Percentiles rank a stretch among this genome's conserved stretches.
phyloP scores from a whole-genome alignment of 2,888 invertebrate species.

The Acronicta aceris region DNA sequence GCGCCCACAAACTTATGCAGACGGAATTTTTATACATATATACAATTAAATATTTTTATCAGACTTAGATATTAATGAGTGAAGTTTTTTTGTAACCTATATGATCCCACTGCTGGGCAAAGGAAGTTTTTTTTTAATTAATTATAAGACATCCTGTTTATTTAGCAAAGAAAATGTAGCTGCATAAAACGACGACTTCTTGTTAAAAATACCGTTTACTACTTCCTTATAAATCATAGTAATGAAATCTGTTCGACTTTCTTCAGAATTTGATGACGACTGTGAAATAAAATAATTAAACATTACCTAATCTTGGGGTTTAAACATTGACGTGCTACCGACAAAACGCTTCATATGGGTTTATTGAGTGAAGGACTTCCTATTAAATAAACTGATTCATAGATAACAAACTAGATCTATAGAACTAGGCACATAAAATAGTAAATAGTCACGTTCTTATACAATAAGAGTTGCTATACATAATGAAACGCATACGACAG shows the following conservation, averaged over 20 bases:
- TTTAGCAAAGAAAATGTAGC: too few species aligned
- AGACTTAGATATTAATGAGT: too few species aligned
- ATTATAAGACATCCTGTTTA: too few species aligned
- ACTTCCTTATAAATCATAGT: neutral
- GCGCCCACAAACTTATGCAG: too few species aligned
- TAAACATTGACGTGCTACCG: constrained; percentile 1
- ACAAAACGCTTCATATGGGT: constrained; percentile 12
- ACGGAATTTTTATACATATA: too few species aligned
- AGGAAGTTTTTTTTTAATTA: too few species aligned
- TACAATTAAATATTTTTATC: too few species aligned
- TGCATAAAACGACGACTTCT: too few species aligned
- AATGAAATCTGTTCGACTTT: neutral
- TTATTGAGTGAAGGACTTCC: constrained; percentile 21
- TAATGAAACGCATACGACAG: neutral
- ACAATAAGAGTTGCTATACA: constrained; percentile 3
- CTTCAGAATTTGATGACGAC: neutral
- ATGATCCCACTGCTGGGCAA: too few species aligned
- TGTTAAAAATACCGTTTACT: neutral
- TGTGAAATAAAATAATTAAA: neutral
- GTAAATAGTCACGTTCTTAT: constrained; percentile 51
- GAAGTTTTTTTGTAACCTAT: too few species aligned
- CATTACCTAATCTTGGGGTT: constrained; percentile 14
- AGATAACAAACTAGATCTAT: constrained; percentile 40
- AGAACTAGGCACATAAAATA: constrained; percentile 25
- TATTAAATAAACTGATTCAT: constrained; percentile 42